phyloP scores from a whole-genome alignment of 2,113 vertebrate species.

The Chelonoidis abingdonii region DNA sequence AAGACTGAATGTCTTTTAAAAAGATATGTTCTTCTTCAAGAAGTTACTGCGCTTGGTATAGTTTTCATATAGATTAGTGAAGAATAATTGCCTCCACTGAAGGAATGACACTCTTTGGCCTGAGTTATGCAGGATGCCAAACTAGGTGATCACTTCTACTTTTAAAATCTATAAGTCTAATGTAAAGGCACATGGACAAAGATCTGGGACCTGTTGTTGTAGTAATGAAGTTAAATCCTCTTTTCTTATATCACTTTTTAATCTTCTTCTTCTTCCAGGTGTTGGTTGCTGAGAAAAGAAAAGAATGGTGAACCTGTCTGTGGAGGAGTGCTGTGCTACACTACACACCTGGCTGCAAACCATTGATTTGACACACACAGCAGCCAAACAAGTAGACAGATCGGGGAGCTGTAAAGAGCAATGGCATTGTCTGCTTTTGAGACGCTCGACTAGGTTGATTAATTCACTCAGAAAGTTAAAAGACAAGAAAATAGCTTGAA shows the following conservation, averaged over 20 bases:
- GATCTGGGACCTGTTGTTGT: not conserved
- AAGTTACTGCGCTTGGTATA: accelerated
- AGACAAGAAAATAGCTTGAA: accelerated
- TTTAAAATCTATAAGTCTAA: not conserved
- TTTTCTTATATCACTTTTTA: not conserved
- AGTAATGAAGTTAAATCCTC: not conserved
- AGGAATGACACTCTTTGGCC: too few species aligned
- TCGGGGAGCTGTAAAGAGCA: not conserved
- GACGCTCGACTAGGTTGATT: not conserved
- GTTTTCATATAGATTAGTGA: accelerated
- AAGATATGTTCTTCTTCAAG: not conserved
- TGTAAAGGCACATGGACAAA: not conserved
- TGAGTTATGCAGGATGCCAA: not conserved
- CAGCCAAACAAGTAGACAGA: not conserved
- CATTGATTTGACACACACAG: not conserved
- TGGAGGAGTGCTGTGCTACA: not conserved
- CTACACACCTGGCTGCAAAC: not conserved
- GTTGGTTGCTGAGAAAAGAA: not conserved
- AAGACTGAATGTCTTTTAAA: not conserved
- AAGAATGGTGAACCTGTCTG: not conserved
- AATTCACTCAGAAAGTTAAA: accelerated
- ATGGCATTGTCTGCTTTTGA: not conserved
- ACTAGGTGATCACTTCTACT: not conserved
- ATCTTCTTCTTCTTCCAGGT: not conserved
- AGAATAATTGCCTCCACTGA: not conserved